Evolutionary conservation across 2,888 invertebrate species (phyloP).

Genomic region (Nasonovia ribisnigri): DNA sequence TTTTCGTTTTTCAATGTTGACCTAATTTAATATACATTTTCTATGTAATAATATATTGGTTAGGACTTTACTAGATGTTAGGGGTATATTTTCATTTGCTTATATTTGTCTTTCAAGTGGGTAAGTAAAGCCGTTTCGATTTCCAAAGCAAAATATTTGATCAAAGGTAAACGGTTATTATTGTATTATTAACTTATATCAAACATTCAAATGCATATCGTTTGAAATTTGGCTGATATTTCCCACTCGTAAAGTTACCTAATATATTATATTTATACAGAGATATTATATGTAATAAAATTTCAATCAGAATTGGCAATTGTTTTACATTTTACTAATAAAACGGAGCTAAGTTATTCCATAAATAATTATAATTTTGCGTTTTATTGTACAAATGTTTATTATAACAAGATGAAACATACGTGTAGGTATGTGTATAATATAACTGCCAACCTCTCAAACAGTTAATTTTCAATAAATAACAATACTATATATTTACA

Average conservation of each 20-base stretch:
- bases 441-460: neutral
- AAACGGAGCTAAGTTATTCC: neutral
- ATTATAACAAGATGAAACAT: neutral
- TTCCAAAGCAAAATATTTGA: neutral
- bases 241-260: neutral
- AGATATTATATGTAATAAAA: neutral
- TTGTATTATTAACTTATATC: neutral
- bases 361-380: constrained; percentile 5
- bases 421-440: neutral
- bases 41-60: neutral
- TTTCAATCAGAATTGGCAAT: neutral
- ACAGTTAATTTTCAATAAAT: neutral
- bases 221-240: neutral
- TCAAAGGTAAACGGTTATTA: neutral
- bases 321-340: constrained; percentile 16
- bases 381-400: neutral
- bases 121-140: neutral
- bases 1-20: neutral
- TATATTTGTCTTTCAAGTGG: neutral
- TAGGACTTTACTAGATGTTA: too few relatives aligned
- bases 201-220: neutral
- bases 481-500: neutral
- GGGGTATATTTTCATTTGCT: neutral
- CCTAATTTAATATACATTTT: neutral
- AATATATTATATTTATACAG: neutral